Percentiles rank a stretch among this genome's conserved stretches.
Evolutionary conservation across 2,888 invertebrate species (phyloP).

Genomic region (Metacarcinus magister): DNA sequence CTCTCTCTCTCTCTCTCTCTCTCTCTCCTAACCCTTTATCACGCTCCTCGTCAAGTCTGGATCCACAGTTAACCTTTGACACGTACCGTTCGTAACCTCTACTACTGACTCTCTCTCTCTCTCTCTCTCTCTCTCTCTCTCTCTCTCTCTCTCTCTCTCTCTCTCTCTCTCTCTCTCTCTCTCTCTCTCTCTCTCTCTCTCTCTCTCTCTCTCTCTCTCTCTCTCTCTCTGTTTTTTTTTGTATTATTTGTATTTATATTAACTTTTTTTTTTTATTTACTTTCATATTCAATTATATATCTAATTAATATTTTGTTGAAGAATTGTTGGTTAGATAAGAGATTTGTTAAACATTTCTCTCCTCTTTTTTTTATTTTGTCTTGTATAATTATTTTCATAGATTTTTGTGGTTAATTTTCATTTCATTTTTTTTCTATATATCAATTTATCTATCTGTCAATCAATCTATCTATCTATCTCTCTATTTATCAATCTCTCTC

Average conservation of each 20-base stretch:
- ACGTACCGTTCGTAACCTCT: not conserved
- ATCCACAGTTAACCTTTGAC: not conserved
- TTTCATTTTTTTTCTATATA: no score
- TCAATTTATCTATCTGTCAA: no score
- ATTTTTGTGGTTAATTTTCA: no score
- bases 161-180: conserved; percentile 21
- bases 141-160: conserved; percentile 26
- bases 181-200: conserved; percentile 14
- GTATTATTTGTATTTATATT: no score
- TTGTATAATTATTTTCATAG: no score
- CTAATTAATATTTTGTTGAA: no score
- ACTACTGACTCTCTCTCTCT: not conserved
- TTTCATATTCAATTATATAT: no score
- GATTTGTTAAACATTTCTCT: no score
- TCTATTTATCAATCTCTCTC: not conserved
- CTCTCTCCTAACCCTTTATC: not conserved
- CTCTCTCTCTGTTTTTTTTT: not conserved
- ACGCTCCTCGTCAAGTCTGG: conserved; percentile 26
- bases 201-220: not conserved
- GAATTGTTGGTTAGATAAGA: no score
- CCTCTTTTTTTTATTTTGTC: no score
- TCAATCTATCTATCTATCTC: not conserved
- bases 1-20: not conserved
- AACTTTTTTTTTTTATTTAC: no score
- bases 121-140: not conserved